These are phyloP conservation scores for Bombyx mori DNA, from an alignment of 1,140 invertebrate genomes.

Conservation along the genomic window ASM3026992v2 NC_085114.1:6836501-6837000, in stretches of 20 bases:
- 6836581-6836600: no score
- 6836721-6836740: constrained; percentile 9
- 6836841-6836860: constrained; percentile 1
- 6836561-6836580: no score
- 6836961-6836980: neutral
- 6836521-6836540: no score
- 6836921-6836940: constrained; percentile 3
- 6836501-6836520: no score
- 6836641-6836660: constrained; percentile 7
- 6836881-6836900: neutral
- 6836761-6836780: no score
- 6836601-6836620: no score
- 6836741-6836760: no score
- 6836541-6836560: no score
- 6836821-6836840: neutral
- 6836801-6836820: neutral
- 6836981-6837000: no score
- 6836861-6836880: neutral
- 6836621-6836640: constrained; percentile 2
- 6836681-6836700: constrained; percentile 7
- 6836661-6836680: constrained; percentile 14
- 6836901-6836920: constrained; percentile 3
- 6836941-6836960: neutral
- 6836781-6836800: neutral
- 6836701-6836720: constrained; percentile 14